Evolutionary conservation across 2,113 vertebrate species (phyloP).

Genomic region (Coryphaenoides rupestris): DNA sequence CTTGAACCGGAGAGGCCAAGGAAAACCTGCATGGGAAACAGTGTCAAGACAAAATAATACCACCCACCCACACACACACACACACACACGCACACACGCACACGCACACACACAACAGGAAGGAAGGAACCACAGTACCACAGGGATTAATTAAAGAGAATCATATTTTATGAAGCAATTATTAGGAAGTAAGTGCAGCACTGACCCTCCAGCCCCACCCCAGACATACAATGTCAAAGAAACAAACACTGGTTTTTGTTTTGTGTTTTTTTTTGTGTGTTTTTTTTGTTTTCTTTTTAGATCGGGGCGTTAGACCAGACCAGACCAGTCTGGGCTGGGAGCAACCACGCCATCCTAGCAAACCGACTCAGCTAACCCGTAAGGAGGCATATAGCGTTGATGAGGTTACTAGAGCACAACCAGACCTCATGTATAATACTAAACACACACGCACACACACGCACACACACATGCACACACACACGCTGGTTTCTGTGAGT

Average conservation of each 20-base stretch:
- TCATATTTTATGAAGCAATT: slow-evolving; percentile 81
- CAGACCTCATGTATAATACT: slow-evolving; percentile 50
- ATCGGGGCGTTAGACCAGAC: slow-evolving; percentile 71
- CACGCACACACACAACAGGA: not conserved
- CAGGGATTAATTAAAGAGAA: slow-evolving; percentile 71
- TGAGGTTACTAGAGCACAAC: slow-evolving; percentile 62
- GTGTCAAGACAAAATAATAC: slow-evolving; percentile 26
- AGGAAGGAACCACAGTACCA: slow-evolving; percentile 67
- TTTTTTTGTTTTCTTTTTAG: too few relatives aligned
- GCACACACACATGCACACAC: not conserved
- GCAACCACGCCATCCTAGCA: slow-evolving; percentile 68
- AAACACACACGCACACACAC: slow-evolving; percentile 35
- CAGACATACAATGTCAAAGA: slow-evolving; percentile 73
- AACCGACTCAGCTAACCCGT: slow-evolving; percentile 58
- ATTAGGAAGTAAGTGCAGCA: slow-evolving; percentile 78
- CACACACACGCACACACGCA: slow-evolving; percentile 9
- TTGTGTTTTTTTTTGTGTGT: too few relatives aligned
- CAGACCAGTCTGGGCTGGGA: slow-evolving; percentile 75
- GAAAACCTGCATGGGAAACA: slow-evolving; percentile 45
- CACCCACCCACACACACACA: slow-evolving; percentile 18
- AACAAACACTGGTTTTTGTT: slow-evolving; percentile 58
- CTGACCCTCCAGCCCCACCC: slow-evolving; percentile 73
- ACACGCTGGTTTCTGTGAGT: slow-evolving; percentile 64
- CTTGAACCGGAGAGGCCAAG: slow-evolving; percentile 41
- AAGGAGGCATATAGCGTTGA: slow-evolving; percentile 57